These are phyloP conservation scores for Acridotheres tristis DNA, from an alignment of 2,797 vertebrate genomes.

Conservation along the genomic window DNA sequence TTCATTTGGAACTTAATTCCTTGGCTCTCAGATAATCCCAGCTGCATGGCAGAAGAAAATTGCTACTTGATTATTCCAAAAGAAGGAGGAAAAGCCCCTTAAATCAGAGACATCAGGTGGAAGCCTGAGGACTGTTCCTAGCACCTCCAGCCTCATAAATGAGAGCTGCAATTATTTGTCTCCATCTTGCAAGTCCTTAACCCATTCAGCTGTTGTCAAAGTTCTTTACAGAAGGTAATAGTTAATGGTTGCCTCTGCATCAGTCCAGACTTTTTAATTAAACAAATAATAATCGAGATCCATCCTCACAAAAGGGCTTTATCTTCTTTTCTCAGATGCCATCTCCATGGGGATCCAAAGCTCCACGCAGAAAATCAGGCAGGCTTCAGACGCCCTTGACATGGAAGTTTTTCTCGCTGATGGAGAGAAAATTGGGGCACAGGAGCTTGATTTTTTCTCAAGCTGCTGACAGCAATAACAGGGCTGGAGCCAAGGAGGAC, in stretches of 20 bases:
- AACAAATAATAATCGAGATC: neutral
- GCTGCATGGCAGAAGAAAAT: neutral
- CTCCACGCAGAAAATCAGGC: neutral
- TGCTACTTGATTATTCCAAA: neutral
- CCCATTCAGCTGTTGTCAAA: neutral
- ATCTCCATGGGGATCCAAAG: neutral
- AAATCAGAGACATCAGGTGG: neutral
- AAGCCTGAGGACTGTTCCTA: neutral
- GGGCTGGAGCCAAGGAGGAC: neutral
- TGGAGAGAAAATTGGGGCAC: conserved; percentile 19
- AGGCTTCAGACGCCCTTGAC: conserved; percentile 34
- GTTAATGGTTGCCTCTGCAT: neutral
- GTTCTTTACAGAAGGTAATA: neutral
- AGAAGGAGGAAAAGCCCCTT: neutral
- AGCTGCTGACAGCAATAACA: neutral
- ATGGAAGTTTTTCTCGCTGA: neutral
- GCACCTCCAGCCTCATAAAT: neutral
- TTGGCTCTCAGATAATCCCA: neutral
- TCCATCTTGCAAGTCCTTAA: neutral
- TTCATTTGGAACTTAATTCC: neutral
- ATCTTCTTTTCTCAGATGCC: neutral
- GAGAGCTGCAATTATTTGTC: neutral
- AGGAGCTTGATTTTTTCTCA: neutral
- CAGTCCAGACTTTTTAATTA: neutral
- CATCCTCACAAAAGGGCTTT: neutral